A percentile compares a stretch with the other conserved stretches of the same genome.
phyloP scores from a whole-genome alignment of 1,140 invertebrate genomes.

The Aphelinus atriplicis region DNA sequence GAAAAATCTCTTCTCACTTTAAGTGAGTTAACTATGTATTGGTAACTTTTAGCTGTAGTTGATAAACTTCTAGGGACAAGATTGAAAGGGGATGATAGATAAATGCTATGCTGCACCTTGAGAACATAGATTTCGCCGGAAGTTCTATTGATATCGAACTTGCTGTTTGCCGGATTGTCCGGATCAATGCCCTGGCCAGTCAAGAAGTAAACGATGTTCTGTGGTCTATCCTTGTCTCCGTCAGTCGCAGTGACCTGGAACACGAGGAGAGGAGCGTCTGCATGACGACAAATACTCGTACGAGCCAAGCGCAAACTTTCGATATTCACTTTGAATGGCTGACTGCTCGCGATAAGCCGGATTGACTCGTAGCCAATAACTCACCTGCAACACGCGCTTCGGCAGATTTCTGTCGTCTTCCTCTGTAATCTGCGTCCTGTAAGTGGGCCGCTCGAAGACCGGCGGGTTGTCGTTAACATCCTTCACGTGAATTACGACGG shows the following conservation, averaged over 20 bases:
- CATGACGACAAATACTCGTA: neutral
- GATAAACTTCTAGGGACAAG: too few species aligned
- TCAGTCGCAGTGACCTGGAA: constrained; percentile 92
- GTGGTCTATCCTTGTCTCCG: constrained; percentile 92
- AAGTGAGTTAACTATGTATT: too few species aligned
- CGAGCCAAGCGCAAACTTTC: neutral
- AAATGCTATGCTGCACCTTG: constrained; percentile 72
- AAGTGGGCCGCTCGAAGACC: constrained; percentile 91
- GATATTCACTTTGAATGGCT: constrained; percentile 16
- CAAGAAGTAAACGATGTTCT: constrained; percentile 96
- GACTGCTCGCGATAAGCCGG: neutral
- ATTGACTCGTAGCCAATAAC: neutral
- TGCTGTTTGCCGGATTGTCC: constrained; percentile 92
- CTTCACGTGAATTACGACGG: constrained; percentile 94
- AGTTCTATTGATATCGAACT: constrained; percentile 95
- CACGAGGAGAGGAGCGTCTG: neutral
- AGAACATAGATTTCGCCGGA: constrained; percentile 93
- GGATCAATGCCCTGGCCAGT: constrained; percentile 96
- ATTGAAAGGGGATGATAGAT: neutral
- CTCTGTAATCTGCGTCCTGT: constrained; percentile 94
- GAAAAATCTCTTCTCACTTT: too few species aligned
- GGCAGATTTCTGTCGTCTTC: constrained; percentile 94
- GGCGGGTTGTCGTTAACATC: constrained; percentile 93
- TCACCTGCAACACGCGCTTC: constrained; percentile 91
- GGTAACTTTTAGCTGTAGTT: too few species aligned